Conservation (phyloP, 1,140 invertebrate species). For the Rhizoglyphus robini region DNA sequence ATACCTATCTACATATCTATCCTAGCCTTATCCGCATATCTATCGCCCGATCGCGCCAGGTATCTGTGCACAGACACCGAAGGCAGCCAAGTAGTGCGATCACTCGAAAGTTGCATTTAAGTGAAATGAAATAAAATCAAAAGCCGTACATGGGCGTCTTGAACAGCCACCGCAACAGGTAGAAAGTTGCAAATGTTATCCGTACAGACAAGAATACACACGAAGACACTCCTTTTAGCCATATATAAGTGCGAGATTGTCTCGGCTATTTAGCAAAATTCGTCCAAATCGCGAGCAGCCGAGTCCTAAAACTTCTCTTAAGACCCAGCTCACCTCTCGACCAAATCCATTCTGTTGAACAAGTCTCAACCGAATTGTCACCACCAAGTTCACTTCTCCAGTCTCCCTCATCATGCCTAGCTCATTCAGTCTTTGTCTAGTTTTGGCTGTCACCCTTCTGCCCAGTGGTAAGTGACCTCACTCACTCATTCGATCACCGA, state of each 20-base stretch:
- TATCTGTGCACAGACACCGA: not conserved
- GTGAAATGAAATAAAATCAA: too few relatives aligned
- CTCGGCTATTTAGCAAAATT: not conserved
- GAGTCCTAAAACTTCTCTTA: not conserved
- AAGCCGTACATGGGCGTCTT: not conserved
- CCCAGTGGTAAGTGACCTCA: conserved; percentile 1
- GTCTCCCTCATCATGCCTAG: not conserved
- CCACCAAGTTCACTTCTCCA: not conserved
- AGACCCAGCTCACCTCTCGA: not conserved
- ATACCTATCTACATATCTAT: conserved; percentile 12
- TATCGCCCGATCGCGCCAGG: not conserved
- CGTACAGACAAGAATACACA: too few relatives aligned
- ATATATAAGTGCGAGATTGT: not conserved
- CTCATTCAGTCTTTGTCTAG: not conserved
- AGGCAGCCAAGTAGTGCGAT: not conserved
- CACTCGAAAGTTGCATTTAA: too few relatives aligned
- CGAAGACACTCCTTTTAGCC: not conserved
- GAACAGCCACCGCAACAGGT: too few relatives aligned
- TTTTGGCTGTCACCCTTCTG: not conserved
- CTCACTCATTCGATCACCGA: too few relatives aligned
- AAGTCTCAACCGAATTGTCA: too few relatives aligned
- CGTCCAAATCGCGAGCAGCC: not conserved
- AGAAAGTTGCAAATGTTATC: too few relatives aligned
- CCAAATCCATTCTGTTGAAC: not conserved
- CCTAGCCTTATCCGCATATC: conserved; percentile 9